Base-by-base conservation (phyloP, 2,797 vertebrate species). In the Microhierax caerulescens region DNA sequence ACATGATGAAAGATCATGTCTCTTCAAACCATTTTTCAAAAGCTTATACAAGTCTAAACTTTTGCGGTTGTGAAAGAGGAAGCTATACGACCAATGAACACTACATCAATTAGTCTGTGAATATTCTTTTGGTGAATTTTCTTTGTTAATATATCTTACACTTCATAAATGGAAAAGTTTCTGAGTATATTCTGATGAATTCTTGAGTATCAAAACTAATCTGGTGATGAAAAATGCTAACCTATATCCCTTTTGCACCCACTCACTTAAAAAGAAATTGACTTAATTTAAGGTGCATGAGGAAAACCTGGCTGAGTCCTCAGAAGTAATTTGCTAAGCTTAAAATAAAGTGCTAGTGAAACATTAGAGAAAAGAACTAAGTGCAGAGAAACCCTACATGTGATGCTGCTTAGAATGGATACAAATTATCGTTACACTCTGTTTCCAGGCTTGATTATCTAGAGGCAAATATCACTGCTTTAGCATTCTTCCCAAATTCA, bases 401-500 rank as follows among this genome's bases (percentile, higher is more conserved):
- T 90, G 48, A 54, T 75, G 27, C 27, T 92, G 41, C 41, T 96
- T 76, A 64, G 72, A 87, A 94, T 59, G 61, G 74, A 85, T 93
- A 77, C 41, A 92, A 94, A 90, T 92, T 80, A 82, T 73, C 67
- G 73, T 83, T 72, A 75, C 69, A 77, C 32, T 57, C 17, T 84
- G 21, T 85, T 95, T 85, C 45, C 34, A 82, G 65, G 17, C 51
- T 93, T 89, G 90, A 95, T 95, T 94, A 92, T 93, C 87, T 76
- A 77, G 80, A 92, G 90, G 72, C 45, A 94, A 93, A 63, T 85
- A 90, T 84, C 67, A 83, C 68, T 67, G 45, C 87, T 95, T 96
- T 94, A 95, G 64, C 65, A 93, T 97, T 96, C 95, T 94, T 95
- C 77, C 61, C 86, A 81, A 95, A 96, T 95, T 95, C 93, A 93